Evolutionary conservation across 2,888 invertebrate species (phyloP).

Genomic region (Aromia moschata): DNA sequence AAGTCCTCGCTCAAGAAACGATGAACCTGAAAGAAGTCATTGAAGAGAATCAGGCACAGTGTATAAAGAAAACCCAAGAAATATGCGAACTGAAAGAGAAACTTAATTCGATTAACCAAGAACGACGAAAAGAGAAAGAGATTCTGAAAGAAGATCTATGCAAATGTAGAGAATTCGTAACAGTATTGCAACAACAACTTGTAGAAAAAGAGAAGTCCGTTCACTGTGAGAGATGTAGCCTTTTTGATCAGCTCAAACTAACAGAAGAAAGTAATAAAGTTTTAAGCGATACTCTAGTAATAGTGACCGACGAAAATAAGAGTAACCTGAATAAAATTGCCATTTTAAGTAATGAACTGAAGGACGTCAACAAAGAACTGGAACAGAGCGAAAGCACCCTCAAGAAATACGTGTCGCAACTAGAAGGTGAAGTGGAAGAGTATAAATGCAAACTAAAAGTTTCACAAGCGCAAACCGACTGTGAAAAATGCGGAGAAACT

Average conservation of each 20-base stretch:
- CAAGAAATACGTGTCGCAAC: not conserved
- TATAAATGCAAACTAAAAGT: not conserved
- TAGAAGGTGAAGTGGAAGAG: slow-evolving; percentile 13
- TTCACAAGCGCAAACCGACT: not conserved
- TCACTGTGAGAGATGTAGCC: slow-evolving; percentile 8
- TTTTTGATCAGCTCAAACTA: slow-evolving; percentile 5
- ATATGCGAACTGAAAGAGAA: slow-evolving; percentile 6
- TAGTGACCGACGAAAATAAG: slow-evolving; percentile 22
- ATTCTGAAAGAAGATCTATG: slow-evolving; percentile 28
- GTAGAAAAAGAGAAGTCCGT: not conserved
- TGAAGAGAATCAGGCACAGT: not conserved
- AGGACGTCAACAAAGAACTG: not conserved
- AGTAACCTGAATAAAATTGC: slow-evolving; percentile 18
- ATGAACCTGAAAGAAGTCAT: not conserved
- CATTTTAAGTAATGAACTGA: slow-evolving; percentile 2
- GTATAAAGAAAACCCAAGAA: slow-evolving; percentile 7
- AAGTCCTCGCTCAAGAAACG: slow-evolving; percentile 4
- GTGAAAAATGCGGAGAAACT: not conserved
- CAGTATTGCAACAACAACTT: slow-evolving; percentile 10
- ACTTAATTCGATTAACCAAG: slow-evolving; percentile 5
- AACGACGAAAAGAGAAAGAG: slow-evolving; percentile 7
- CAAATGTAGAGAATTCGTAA: not conserved
- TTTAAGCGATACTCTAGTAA: slow-evolving; percentile 14
- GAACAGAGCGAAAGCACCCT: slow-evolving; percentile 9
- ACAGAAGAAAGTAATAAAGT: slow-evolving; percentile 7